Percentiles rank a stretch among this genome's conserved stretches.
Conservation (phyloP, 2,888 invertebrate genomes). For the Acronicta alni region DNA sequence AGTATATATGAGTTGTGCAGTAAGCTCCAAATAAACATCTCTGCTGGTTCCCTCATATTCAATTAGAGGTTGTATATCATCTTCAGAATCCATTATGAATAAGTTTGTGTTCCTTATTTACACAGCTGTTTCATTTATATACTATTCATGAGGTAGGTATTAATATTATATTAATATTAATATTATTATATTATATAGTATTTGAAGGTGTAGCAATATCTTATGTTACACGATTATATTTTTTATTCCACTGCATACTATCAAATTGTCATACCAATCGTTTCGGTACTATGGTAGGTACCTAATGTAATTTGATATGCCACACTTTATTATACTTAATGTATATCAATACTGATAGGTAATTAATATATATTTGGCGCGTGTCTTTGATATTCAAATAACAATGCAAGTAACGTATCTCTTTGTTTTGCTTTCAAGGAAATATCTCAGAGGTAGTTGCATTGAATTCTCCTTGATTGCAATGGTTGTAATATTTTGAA, state of each 20-base stretch:
- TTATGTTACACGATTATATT: too few species aligned
- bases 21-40: conserved; percentile 63
- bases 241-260: not conserved
- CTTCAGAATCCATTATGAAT: conserved; percentile 74
- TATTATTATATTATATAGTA: too few species aligned
- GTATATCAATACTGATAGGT: conserved; percentile 1
- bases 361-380: not conserved
- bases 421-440: not conserved
- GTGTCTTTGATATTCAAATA: not conserved
- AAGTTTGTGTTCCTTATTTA: conserved; percentile 15
- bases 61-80: conserved; percentile 80
- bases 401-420: too few species aligned
- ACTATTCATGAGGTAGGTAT: not conserved
- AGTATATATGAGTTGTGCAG: conserved; percentile 68
- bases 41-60: conserved; percentile 65
- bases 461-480: not conserved
- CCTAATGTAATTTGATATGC: conserved; percentile 32
- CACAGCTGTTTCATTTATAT: conserved; percentile 16
- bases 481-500: not conserved
- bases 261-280: not conserved
- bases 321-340: conserved; percentile 1
- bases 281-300: not conserved
- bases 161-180: too few species aligned
- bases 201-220: too few species aligned
- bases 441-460: conserved; percentile 13